Evolutionary conservation across 2,888 invertebrate genomes (phyloP).

Genomic region (Listrodromus nycthemerus): DNA sequence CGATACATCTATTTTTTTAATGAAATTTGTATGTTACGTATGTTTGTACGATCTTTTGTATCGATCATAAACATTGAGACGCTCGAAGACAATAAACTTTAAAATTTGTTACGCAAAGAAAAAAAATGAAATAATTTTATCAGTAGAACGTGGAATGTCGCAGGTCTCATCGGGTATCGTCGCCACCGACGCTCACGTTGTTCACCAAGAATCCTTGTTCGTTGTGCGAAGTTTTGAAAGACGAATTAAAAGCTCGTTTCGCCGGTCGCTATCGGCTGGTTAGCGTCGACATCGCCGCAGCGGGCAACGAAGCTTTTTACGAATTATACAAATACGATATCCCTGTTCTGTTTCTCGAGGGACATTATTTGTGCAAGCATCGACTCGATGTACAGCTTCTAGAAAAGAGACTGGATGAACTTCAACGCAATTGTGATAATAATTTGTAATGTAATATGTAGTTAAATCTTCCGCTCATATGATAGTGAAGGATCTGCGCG

Average conservation of each 20-base stretch:
- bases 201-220: conserved; percentile 94
- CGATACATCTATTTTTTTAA: conserved; percentile 30
- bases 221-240: conserved; percentile 92
- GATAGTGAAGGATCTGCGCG: no score
- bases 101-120: conserved; percentile 21
- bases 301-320: conserved; percentile 90
- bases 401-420: conserved; percentile 85
- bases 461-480: neutral
- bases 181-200: conserved; percentile 89
- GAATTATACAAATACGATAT: conserved; percentile 93
- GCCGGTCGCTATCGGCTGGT: conserved; percentile 88
- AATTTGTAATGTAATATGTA: neutral
- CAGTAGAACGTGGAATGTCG: conserved; percentile 57
- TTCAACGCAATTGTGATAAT: conserved; percentile 76
- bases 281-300: conserved; percentile 91
- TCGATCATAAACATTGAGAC: neutral
- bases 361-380: conserved; percentile 92
- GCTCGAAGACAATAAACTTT: conserved; percentile 40
- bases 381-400: conserved; percentile 87
- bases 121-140: neutral
- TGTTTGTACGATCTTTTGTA: conserved; percentile 5
- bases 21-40: conserved; percentile 15
- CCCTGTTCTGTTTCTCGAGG: conserved; percentile 94
- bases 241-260: conserved; percentile 87
- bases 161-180: conserved; percentile 78